These are phyloP conservation scores for Cryptosula pallasiana DNA, from an alignment of 2,888 invertebrate genomes.

Conservation along the genomic window DNA sequence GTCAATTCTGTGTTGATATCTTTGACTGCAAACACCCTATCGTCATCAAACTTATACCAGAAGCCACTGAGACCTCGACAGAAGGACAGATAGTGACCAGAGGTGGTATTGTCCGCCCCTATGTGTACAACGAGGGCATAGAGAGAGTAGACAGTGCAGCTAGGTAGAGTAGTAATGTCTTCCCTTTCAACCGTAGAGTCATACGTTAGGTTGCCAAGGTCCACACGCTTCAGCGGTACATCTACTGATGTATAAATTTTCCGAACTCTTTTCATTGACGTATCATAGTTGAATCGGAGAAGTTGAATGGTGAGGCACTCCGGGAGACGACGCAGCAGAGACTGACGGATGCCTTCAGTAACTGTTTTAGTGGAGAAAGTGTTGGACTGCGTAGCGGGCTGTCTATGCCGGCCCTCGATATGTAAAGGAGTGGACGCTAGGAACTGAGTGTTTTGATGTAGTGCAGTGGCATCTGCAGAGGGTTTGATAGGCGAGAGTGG, in stretches of 20 bases:
- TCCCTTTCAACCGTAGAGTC: constrained; percentile 44
- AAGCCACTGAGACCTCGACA: constrained; percentile 32
- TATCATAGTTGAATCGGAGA: constrained; percentile 42
- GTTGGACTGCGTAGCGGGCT: not conserved
- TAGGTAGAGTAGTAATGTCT: constrained; percentile 32
- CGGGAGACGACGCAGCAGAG: constrained; percentile 45
- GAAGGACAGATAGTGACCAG: constrained; percentile 47
- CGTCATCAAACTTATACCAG: constrained; percentile 49
- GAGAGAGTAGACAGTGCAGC: constrained; percentile 37
- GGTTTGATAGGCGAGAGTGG: not conserved
- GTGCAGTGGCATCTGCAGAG: not conserved
- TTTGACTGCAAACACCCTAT: constrained; percentile 39
- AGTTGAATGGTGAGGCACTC: constrained; percentile 49
- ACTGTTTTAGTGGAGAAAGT: not conserved
- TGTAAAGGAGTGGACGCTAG: constrained; percentile 45
- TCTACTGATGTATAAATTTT: constrained; percentile 43
- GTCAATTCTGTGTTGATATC: constrained; percentile 47
- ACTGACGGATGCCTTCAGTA: constrained; percentile 40
- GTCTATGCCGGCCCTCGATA: too few species aligned
- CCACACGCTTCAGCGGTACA: constrained; percentile 39
- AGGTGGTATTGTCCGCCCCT: constrained; percentile 40
- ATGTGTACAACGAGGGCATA: constrained; percentile 46
- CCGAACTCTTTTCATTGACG: constrained; percentile 33
- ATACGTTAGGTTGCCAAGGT: constrained; percentile 40
- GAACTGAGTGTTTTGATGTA: constrained; percentile 36